A percentile compares a stretch with the other conserved stretches of the same genome.
Conservation (phyloP, 2,888 invertebrate species). For the Diachrysia chrysitis region DNA sequence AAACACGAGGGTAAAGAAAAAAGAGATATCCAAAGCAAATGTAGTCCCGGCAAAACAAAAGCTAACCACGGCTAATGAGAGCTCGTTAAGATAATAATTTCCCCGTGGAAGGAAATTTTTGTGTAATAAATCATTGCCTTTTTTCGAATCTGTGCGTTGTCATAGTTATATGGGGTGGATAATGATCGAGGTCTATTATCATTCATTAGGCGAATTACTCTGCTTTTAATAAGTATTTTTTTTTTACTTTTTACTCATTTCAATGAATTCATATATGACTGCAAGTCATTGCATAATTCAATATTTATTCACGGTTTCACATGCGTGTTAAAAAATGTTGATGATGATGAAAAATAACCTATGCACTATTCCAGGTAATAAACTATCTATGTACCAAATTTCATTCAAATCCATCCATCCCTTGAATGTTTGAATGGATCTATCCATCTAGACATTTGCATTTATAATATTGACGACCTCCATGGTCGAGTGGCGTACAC, state of each 20-base stretch:
- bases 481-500: too few relatives aligned
- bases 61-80: conserved; percentile 76
- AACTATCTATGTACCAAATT: too few relatives aligned
- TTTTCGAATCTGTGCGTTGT: conserved; percentile 54
- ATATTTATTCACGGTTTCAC: too few relatives aligned
- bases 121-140: conserved; percentile 58
- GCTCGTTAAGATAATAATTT: conserved; percentile 77
- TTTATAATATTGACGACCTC: too few relatives aligned
- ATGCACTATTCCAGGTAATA: too few relatives aligned
- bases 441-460: too few relatives aligned
- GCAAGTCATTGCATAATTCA: background rate
- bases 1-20: conserved; percentile 62
- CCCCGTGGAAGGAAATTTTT: conserved; percentile 67
- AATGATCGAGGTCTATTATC: conserved; percentile 32
- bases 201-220: conserved; percentile 23
- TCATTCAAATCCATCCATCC: too few relatives aligned
- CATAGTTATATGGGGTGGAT: conserved; percentile 43
- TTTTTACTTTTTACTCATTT: background rate
- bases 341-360: too few relatives aligned
- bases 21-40: conserved; percentile 63
- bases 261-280: background rate
- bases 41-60: conserved; percentile 71
- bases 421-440: too few relatives aligned
- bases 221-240: background rate
- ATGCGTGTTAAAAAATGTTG: too few relatives aligned